Evolutionary conservation across 2,888 invertebrate genomes (phyloP).

Genomic region (Bombylius discolor): DNA sequence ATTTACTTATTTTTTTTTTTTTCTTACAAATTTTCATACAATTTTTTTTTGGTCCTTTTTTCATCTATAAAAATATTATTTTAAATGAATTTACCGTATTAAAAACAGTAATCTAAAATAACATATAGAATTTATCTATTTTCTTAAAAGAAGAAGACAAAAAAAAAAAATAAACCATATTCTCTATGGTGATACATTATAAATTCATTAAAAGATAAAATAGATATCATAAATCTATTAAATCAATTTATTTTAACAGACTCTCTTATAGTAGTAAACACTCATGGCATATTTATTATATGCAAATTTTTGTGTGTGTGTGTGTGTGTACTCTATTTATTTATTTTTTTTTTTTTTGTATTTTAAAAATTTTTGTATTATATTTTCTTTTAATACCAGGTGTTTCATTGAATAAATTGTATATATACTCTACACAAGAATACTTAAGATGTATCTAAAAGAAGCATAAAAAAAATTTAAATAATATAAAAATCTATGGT

Average conservation of each 20-base stretch:
- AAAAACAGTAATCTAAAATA: background rate
- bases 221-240: conserved; percentile 16
- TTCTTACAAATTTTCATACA: too few species aligned
- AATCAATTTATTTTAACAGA: conserved; percentile 15
- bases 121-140: background rate
- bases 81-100: background rate
- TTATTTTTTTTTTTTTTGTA: too few species aligned
- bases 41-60: too few species aligned
- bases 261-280: conserved; percentile 1
- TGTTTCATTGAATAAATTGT: too few species aligned
- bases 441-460: too few species aligned
- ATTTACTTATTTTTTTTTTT: too few species aligned
- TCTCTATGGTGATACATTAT: conserved; percentile 8
- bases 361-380: too few species aligned
- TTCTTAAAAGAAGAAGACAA: background rate
- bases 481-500: too few species aligned
- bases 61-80: background rate
- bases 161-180: background rate
- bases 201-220: conserved; percentile 15
- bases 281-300: conserved; percentile 16
- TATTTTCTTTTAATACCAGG: too few species aligned
- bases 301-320: conserved; percentile 8
- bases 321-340: too few species aligned
- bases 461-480: too few species aligned
- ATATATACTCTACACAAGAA: too few species aligned